These are phyloP conservation scores for Regulus satrapa DNA, from an alignment of 2,113 vertebrate genomes.

Conservation along the genomic window DNA sequence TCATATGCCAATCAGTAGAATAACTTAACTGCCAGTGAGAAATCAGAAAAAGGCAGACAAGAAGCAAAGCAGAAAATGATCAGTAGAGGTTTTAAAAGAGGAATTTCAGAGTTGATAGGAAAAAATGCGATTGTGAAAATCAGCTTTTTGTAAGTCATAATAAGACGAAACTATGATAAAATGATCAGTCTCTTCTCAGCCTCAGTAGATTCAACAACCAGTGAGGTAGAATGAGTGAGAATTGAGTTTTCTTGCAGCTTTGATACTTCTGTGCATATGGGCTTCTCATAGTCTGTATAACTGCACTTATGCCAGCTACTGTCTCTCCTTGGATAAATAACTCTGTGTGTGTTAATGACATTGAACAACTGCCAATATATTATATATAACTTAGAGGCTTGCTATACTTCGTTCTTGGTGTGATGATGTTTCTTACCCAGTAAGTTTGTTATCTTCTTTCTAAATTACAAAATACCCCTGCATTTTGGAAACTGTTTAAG, in stretches of 20 bases:
- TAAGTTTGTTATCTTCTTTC: not conserved
- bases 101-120: not conserved
- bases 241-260: not conserved
- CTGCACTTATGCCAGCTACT: not conserved
- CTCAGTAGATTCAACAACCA: not conserved
- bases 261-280: not conserved
- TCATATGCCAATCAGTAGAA: not conserved
- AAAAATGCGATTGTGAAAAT: not conserved
- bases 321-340: not conserved
- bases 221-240: not conserved
- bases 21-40: not conserved
- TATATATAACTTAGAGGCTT: not conserved
- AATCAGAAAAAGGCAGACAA: not conserved
- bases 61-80: not conserved
- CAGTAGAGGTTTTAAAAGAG: not conserved
- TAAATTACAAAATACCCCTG: not conserved
- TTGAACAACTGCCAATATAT: not conserved
- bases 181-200: not conserved
- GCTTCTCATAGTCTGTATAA: not conserved
- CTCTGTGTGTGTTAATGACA: not conserved
- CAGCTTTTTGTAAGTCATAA: not conserved
- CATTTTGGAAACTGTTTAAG: not conserved
- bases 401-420: not conserved
- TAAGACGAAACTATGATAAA: not conserved
- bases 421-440: not conserved